Evolutionary conservation across 2,888 invertebrate genomes (phyloP).

Genomic region (Lepidochitona cinerea): DNA sequence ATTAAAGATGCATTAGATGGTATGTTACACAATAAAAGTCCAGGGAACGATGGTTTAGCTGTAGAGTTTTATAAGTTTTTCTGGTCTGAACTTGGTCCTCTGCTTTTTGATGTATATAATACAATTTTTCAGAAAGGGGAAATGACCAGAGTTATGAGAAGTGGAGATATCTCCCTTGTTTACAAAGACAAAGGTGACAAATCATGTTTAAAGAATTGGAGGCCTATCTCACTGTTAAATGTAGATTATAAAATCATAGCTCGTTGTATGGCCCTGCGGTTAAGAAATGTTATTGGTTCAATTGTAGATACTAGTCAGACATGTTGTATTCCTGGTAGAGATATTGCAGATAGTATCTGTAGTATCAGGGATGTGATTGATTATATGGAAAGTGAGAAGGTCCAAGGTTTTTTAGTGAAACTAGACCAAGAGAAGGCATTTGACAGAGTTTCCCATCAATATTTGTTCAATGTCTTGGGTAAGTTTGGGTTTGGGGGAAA

Average conservation of each 20-base stretch:
- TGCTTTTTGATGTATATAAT: neutral
- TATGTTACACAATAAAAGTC: neutral
- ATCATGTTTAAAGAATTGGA: neutral
- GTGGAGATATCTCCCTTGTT: neutral
- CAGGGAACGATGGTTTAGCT: neutral
- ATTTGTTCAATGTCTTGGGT: neutral
- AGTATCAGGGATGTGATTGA: neutral
- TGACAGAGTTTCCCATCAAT: neutral
- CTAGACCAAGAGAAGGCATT: neutral
- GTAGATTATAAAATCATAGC: neutral
- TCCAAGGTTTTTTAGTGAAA: neutral
- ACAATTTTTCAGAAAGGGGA: neutral
- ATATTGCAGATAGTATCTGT: neutral
- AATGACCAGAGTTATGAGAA: neutral
- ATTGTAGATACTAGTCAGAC: neutral
- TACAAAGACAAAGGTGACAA: neutral
- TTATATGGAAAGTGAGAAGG: neutral
- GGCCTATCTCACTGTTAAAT: neutral
- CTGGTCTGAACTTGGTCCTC: neutral
- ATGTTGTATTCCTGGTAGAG: neutral
- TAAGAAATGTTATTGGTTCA: neutral
- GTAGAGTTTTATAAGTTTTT: neutral
- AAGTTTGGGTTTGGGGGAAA: conserved; percentile 1
- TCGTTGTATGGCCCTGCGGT: neutral
- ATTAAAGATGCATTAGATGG: neutral